These are phyloP conservation scores for Salminus brasiliensis DNA, from an alignment of 2,113 vertebrate genomes.

Conservation along the genomic window DNA sequence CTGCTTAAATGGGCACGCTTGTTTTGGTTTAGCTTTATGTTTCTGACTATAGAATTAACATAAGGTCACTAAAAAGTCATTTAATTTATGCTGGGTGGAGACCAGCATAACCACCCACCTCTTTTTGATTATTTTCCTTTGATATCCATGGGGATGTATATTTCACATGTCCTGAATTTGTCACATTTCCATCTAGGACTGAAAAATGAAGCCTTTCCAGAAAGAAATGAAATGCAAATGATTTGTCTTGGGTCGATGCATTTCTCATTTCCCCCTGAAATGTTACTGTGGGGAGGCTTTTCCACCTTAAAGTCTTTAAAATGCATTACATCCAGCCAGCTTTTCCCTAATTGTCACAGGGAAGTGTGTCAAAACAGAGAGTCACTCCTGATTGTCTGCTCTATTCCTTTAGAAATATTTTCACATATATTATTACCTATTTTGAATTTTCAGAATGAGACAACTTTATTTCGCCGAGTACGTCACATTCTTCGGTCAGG, in stretches of 20 bases:
- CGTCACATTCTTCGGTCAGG: too few species aligned
- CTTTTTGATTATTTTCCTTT: background rate
- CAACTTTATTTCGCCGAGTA: too few species aligned
- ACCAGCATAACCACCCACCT: background rate
- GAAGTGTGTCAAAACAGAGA: conserved; percentile 17
- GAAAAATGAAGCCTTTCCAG: conserved; percentile 30
- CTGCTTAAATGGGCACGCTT: background rate
- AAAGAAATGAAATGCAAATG: conserved; percentile 49
- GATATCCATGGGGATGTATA: conserved; percentile 27
- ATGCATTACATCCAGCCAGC: conserved; percentile 39
- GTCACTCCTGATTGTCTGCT: background rate
- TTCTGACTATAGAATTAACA: background rate
- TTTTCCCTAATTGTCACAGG: conserved; percentile 37
- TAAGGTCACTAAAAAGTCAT: background rate
- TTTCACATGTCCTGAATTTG: conserved; percentile 30
- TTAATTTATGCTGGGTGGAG: background rate
- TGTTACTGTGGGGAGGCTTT: conserved; percentile 38
- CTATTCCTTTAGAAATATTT: background rate
- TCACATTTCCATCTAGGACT: conserved; percentile 16
- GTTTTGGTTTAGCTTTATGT: background rate
- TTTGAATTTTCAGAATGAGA: background rate
- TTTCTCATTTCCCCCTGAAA: conserved; percentile 48
- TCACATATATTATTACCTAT: background rate
- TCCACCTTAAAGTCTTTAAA: conserved; percentile 9
- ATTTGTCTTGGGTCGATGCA: conserved; percentile 45